Conservation (phyloP, 2,113 vertebrate genomes). For the Oryzias celebensis region DNA sequence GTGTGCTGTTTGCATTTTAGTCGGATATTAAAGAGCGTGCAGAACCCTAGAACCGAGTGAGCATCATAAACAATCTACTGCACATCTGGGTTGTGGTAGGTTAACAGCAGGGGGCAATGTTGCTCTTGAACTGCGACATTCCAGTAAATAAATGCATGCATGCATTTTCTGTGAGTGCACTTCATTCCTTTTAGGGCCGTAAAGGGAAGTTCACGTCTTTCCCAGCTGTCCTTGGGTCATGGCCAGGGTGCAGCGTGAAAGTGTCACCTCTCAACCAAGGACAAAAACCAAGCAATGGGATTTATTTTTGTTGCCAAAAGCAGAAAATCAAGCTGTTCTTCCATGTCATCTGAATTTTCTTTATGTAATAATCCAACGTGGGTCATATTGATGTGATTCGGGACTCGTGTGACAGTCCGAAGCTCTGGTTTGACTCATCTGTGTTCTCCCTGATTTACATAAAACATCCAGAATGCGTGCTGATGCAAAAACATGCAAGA, state of each 20-base stretch:
- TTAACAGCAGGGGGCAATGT: slow-evolving; percentile 71
- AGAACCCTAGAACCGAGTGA: slow-evolving; percentile 5
- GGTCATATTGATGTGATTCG: not conserved
- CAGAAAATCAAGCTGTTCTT: too few species aligned
- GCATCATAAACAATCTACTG: slow-evolving; percentile 20
- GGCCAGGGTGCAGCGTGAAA: not conserved
- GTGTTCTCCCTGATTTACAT: not conserved
- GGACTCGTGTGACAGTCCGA: not conserved
- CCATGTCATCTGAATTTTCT: not conserved
- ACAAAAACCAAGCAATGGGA: too few species aligned
- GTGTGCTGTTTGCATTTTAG: slow-evolving; percentile 39
- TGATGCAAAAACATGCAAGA: too few species aligned
- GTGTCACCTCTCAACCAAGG: too few species aligned
- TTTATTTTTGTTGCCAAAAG: too few species aligned
- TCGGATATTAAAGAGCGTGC: slow-evolving; percentile 20
- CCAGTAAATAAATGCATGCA: not conserved
- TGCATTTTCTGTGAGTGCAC: not conserved
- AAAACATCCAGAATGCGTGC: not conserved
- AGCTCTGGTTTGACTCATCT: not conserved
- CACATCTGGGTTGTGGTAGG: slow-evolving; percentile 28
- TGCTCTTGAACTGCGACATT: slow-evolving; percentile 35
- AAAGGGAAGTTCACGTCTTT: not conserved
- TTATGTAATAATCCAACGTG: not conserved
- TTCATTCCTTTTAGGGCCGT: not conserved
- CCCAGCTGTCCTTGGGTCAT: not conserved